Evolutionary conservation across 2,113 vertebrate genomes (phyloP).

Genomic region (Oryzias celebensis): DNA sequence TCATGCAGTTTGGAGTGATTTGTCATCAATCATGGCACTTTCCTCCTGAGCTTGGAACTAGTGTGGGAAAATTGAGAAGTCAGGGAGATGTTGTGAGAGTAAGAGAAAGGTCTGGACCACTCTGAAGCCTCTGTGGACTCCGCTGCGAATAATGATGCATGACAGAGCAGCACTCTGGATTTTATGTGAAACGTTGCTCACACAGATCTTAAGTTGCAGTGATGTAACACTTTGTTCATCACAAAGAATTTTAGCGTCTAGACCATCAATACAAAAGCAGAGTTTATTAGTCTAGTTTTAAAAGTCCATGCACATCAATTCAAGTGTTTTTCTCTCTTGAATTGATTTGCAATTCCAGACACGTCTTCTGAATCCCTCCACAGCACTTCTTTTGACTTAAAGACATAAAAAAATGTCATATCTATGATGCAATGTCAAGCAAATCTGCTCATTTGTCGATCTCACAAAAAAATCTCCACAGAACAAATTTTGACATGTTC

Average conservation of each 20-base stretch:
- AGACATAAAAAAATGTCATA: constrained; percentile 52
- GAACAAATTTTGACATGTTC: constrained; percentile 62
- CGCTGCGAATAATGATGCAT: constrained; percentile 88
- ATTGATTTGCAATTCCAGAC: constrained; percentile 36
- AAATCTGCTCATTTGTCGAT: constrained; percentile 72
- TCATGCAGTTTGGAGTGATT: constrained; percentile 89
- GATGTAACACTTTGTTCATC: constrained; percentile 1
- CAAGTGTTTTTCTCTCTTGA: constrained; percentile 15
- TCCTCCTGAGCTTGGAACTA: constrained; percentile 81
- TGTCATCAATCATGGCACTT: constrained; percentile 90
- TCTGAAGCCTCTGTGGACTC: constrained; percentile 86
- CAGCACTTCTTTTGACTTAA: constrained; percentile 44
- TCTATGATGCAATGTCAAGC: constrained; percentile 70
- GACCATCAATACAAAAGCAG: constrained; percentile 18
- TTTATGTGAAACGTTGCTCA: constrained; percentile 78
- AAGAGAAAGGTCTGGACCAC: constrained; percentile 78
- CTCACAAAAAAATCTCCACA: constrained; percentile 47
- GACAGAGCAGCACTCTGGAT: constrained; percentile 87
- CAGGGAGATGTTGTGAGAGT: constrained; percentile 40
- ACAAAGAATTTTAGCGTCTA: constrained; percentile 2
- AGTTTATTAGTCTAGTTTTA: neutral
- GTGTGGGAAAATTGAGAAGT: neutral
- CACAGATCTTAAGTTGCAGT: constrained; percentile 75
- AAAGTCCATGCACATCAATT: constrained; percentile 1
- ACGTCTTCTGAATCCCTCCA: constrained; percentile 25